A percentile compares a stretch with the other conserved stretches of the same genome.
Conservation (phyloP, 2,888 invertebrate species). For the Agrochola lota region DNA sequence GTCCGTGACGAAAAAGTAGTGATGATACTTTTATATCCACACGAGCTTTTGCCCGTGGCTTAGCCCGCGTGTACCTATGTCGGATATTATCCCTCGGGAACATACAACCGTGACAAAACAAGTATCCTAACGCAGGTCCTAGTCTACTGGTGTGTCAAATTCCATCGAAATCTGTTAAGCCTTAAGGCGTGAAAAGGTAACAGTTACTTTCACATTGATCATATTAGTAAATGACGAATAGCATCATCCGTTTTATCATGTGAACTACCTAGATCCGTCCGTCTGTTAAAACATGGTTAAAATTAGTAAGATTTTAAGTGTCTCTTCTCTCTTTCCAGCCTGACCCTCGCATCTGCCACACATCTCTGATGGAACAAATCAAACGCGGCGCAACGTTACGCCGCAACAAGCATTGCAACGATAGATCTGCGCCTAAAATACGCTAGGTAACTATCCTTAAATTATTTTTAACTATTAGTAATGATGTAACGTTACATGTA, state of each 20-base stretch:
- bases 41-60: not conserved
- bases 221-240: not conserved
- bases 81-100: too few species aligned
- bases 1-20: not conserved
- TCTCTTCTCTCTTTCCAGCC: conserved; percentile 85
- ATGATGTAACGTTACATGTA: not conserved
- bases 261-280: not conserved
- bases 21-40: not conserved
- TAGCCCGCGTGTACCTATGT: not conserved
- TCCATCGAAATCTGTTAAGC: not conserved
- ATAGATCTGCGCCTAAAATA: conserved; percentile 97
- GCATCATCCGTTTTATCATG: not conserved
- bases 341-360: conserved; percentile 95
- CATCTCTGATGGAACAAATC: conserved; percentile 98
- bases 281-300: not conserved
- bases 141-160: not conserved
- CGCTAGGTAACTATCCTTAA: conserved; percentile 86
- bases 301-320: not conserved
- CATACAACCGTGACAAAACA: not conserved
- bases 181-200: not conserved
- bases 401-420: conserved; percentile 94
- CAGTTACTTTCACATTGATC: not conserved
- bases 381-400: conserved; percentile 95
- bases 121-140: not conserved
- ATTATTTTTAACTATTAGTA: not conserved